phyloP scores from a whole-genome alignment of 2,113 vertebrate species.

The Ornithorhynchus anatinus region DNA sequence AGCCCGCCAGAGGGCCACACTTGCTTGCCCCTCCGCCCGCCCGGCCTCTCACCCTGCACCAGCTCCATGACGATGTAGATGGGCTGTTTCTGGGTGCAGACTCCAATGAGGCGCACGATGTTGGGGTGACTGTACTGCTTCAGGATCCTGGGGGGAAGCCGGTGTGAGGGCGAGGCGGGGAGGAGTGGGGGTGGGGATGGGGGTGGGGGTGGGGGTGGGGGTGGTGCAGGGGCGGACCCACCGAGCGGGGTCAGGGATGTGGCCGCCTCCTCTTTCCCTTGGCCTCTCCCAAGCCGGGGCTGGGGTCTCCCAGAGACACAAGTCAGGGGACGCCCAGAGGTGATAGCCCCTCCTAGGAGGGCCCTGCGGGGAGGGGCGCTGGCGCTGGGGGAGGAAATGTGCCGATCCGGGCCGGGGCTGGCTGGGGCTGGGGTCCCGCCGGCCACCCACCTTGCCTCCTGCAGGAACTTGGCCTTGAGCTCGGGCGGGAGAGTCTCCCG shows the following conservation, averaged over 20 bases:
- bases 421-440: neutral
- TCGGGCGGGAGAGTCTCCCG: constrained; percentile 89
- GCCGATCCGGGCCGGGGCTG: neutral
- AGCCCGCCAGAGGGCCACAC: neutral
- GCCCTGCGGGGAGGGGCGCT: neutral
- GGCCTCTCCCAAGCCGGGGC: neutral
- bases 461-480: constrained; percentile 92
- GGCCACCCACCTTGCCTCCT: constrained; percentile 86
- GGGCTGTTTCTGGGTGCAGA: constrained; percentile 96
- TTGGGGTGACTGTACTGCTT: constrained; percentile 96
- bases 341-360: too few relatives aligned
- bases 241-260: neutral
- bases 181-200: neutral
- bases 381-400: neutral
- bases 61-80: constrained; percentile 98
- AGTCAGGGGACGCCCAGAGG: too few relatives aligned
- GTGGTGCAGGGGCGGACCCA: neutral
- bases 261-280: neutral
- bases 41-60: constrained; percentile 77
- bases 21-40: neutral
- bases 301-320: too few relatives aligned
- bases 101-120: constrained; percentile 91
- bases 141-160: constrained; percentile 81
- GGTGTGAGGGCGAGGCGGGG: accelerated
- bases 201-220: too few relatives aligned